Base-by-base conservation (phyloP, 1,140 invertebrate genomes). In the Penaeus indicus region DNA sequence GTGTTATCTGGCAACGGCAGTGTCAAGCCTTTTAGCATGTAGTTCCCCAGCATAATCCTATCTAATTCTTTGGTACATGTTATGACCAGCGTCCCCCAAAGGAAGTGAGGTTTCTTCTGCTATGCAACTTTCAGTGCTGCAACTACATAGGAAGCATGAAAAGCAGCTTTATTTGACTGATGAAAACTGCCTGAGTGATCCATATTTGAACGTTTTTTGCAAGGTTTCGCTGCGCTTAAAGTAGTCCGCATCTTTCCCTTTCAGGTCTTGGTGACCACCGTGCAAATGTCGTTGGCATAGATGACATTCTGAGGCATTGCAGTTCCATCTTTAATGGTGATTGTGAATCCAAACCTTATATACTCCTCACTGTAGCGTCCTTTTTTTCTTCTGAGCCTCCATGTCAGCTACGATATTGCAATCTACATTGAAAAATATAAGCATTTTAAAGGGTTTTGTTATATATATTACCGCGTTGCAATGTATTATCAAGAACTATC, bases 1-100 rank as follows among this genome's bases (percentile, higher is more conserved):
- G 81, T 83, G 81, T 83, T 63, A 4, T 83, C 61, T 63, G 61
- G 63, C 61, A 63, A 83, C 19, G 61, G n/a, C 81, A 83, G 81
- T 25, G 62, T 19, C 27, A 4, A 47, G 3, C 54, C 0, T 84
- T 69, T 27, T 10, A 16, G 72, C 72, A 84, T 60, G 69, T 27
- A 1, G 32, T 32, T 54, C 42, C 83, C 38, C 63, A 32, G 63
- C 8, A 38, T 72, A 42, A 27, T 84, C 67, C 7, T 82, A 25
- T 62, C n/a, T 72, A 72, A 47, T 21, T 84, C 38, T 72, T 84
- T 47, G 27, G 42, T 64, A 72, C 22, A 84, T 72, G 64, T 64
- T 27, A 72, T 27, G 25, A 69, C 47, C 32, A 42, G 64, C 16
- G 32, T 72, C 63, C 72, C 63, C 61, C 22, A 13, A 19, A 42